Evolutionary conservation across 37 sponge, comb jelly and placozoan genomes (phyloP).

Genomic region (Crambe crambe): DNA sequence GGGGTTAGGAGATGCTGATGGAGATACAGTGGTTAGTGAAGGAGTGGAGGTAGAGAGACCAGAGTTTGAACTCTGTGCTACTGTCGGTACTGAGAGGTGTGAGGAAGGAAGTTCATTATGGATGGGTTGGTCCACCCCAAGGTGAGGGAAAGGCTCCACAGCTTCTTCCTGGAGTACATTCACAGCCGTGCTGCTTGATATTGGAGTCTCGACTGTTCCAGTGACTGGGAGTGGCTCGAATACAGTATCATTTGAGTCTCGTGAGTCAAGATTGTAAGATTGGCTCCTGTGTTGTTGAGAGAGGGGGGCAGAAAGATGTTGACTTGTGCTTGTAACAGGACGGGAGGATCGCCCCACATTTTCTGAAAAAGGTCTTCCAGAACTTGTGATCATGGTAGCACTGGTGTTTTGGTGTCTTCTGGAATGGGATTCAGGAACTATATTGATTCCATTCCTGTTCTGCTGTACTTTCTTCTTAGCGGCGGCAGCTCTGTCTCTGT

Average conservation of each 20-base stretch:
- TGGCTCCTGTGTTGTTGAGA: background rate
- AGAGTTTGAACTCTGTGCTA: background rate
- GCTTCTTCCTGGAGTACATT: background rate
- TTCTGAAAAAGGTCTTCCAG: too few species aligned
- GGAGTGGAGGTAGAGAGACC: background rate
- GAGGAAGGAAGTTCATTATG: constrained; percentile 29
- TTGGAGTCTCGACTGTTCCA: background rate
- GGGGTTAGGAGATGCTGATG: background rate
- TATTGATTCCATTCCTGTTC: background rate
- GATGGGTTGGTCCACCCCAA: constrained; percentile 13
- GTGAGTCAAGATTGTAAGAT: constrained; percentile 15
- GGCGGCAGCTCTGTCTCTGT: constrained; percentile 1
- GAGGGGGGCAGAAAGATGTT: background rate
- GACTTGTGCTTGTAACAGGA: background rate
- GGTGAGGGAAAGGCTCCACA: constrained; percentile 19
- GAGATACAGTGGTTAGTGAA: background rate
- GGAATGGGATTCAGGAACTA: background rate
- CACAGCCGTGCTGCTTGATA: background rate
- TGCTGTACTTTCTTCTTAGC: background rate
- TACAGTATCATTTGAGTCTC: constrained; percentile 8
- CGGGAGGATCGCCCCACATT: background rate
- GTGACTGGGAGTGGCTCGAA: constrained; percentile 12
- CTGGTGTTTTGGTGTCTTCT: background rate
- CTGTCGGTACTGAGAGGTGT: background rate
- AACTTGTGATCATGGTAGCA: background rate